phyloP scores from a whole-genome alignment of 2,888 invertebrate species.

The Ornithoptera alexandrae region DNA sequence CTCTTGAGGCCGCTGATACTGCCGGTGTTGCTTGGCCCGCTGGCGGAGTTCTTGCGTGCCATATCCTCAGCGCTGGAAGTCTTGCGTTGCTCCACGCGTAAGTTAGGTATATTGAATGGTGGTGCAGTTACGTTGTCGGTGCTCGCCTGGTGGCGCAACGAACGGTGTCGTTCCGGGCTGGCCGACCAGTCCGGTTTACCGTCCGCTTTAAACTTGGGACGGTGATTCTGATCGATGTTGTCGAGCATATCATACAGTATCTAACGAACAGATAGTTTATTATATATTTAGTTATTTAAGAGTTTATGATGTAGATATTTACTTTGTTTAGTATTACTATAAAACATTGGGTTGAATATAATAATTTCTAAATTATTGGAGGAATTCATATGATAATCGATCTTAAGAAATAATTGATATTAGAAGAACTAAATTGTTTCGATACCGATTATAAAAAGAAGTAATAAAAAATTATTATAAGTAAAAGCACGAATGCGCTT shows the following conservation, averaged over 20 bases:
- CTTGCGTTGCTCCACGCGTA: conserved; percentile 91
- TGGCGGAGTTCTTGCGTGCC: conserved; percentile 91
- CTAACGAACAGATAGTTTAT: conserved; percentile 44
- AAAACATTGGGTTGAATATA: too few relatives aligned
- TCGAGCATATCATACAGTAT: conserved; percentile 96
- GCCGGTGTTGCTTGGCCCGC: conserved; percentile 58
- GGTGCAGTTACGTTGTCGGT: conserved; percentile 92
- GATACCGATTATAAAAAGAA: too few relatives aligned
- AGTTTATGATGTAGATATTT: too few relatives aligned
- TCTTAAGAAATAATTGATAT: too few relatives aligned
- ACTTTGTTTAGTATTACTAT: too few relatives aligned
- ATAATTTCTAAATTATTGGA: too few relatives aligned
- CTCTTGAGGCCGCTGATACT: conserved; percentile 54
- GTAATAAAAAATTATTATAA: too few relatives aligned
- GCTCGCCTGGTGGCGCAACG: conserved; percentile 89
- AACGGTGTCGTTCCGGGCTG: conserved; percentile 87
- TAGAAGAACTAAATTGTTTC: too few relatives aligned
- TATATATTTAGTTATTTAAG: too few relatives aligned
- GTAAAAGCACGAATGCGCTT: too few relatives aligned
- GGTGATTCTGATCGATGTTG: conserved; percentile 91
- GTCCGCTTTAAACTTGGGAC: conserved; percentile 93
- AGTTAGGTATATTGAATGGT: conserved; percentile 93
- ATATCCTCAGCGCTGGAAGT: conserved; percentile 95
- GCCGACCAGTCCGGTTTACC: conserved; percentile 52
- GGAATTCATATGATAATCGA: too few relatives aligned